Evolutionary conservation across 2,797 vertebrate genomes (phyloP).

Genomic region (Falco peregrinus): DNA sequence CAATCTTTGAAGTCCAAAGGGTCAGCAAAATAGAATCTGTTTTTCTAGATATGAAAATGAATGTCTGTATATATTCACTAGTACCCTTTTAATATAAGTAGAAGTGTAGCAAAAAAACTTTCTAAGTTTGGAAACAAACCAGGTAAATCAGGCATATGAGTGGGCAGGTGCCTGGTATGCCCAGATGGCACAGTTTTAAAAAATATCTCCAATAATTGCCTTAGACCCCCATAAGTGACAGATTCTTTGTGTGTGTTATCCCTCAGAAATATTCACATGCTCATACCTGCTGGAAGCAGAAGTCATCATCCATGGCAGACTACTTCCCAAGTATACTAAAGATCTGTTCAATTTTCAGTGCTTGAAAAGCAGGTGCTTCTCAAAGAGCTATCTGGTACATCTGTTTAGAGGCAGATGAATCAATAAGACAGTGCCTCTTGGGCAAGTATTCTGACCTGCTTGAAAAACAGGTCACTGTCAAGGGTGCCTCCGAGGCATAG

Average conservation of each 20-base stretch:
- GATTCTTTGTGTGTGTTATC: neutral
- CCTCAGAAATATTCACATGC: neutral
- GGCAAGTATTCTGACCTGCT: conserved; percentile 56
- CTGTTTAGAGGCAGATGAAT: conserved; percentile 62
- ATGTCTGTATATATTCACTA: neutral
- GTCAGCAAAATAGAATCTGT: neutral
- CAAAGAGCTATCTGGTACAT: conserved; percentile 9
- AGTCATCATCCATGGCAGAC: conserved; percentile 3
- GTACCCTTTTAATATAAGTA: neutral
- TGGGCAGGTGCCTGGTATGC: neutral
- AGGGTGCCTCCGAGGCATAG: conserved; percentile 32
- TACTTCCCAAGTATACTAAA: neutral
- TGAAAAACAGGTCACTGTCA: conserved; percentile 67
- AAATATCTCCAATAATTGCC: conserved; percentile 6
- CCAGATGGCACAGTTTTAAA: neutral
- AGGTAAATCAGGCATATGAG: neutral
- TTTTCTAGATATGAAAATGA: neutral
- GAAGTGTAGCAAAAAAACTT: neutral
- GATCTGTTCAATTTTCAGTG: neutral
- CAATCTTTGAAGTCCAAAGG: neutral
- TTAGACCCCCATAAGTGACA: neutral
- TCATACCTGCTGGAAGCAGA: neutral
- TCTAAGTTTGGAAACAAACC: neutral
- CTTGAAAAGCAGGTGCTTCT: conserved; percentile 25
- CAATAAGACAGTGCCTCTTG: conserved; percentile 51